Percentiles rank a stretch among this genome's conserved stretches.
Conservation (phyloP, 2,797 vertebrate species). For the Sebastes minor region DNA sequence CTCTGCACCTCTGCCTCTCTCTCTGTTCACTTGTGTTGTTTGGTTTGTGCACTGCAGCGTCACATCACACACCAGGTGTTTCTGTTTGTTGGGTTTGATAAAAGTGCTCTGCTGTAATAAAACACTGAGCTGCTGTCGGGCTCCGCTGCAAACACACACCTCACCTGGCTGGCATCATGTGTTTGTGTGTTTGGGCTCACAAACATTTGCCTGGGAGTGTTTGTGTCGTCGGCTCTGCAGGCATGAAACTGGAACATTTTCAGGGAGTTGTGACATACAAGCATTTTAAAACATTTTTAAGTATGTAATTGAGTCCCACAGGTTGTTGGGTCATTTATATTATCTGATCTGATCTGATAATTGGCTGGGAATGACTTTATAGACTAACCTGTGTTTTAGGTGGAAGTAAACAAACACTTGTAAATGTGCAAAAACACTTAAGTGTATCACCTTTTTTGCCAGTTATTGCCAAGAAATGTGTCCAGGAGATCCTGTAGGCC, state of each 20-base stretch:
- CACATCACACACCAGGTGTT: conserved; percentile 64
- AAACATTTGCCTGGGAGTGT: conserved; percentile 45
- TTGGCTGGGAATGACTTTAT: background rate
- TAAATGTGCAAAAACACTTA: background rate
- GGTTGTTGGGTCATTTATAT: background rate
- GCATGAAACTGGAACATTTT: conserved; percentile 19
- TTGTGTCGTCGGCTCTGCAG: conserved; percentile 19
- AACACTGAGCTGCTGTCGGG: conserved; percentile 54
- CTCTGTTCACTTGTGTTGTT: conserved; percentile 30
- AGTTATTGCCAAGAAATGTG: background rate
- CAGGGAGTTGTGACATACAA: background rate
- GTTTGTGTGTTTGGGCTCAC: conserved; percentile 21
- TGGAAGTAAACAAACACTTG: background rate
- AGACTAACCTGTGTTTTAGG: background rate
- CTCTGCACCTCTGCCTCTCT: background rate
- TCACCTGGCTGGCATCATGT: conserved; percentile 34
- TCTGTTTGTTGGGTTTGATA: conserved; percentile 64
- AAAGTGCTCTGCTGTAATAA: conserved; percentile 59
- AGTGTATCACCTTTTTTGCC: background rate
- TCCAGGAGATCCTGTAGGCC: background rate
- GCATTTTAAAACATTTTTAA: background rate
- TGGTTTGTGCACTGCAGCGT: conserved; percentile 55
- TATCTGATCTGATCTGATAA: background rate
- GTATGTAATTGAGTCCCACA: background rate
- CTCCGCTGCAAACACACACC: conserved; percentile 45